Base-by-base conservation (phyloP, 2,888 invertebrate species). In the Eupeodes luniger region DNA sequence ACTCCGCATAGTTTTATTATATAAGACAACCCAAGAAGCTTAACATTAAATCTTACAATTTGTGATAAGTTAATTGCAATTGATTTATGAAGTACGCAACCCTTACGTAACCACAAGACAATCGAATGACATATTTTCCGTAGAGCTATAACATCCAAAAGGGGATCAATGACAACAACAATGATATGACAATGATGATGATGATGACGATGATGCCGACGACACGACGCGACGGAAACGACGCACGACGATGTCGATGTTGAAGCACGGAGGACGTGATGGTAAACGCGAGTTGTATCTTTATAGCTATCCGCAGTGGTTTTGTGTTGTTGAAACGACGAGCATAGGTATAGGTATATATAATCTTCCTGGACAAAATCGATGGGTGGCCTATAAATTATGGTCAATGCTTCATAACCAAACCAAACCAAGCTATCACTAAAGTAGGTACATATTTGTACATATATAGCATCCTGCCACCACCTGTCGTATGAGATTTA, bases 41-140 rank as follows among this genome's bases (percentile, higher is more conserved):
- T 82, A 88, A 90, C 90, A 89, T 89, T 89, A 90, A 90, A 90
- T 90, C 90, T 89, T 89, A 88, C 89, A 85, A 89, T 89, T 89
- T 89, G 90, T 89, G 90, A 90, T 89, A 89, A 90, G 90, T 90
- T 90, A 90, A 90, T 90, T 90, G 90, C 89, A 88, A 84, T 88
- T 90, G 90, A 90, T 90, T 90, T 90, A 90, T 90, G 90, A 89
- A 89, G 88, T 89, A 86, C 89, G 87, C 89, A 89, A 77, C 75
- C 75, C 75, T 88, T 88, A 70, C 85, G 59, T 85, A 84, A 81
- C 81, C 84, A 59, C 88, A 78, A 55, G 61, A 78, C 78, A 75
- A 70, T 72, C 74, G 64, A 69, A 81, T 88, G 88, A 75, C 89
- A 86, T 27, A 27, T 77, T 75, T 64, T 69, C 64, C 5, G 72